Percentiles rank a stretch among this genome's conserved stretches.
Conservation (phyloP, 2,888 invertebrate genomes). For the Pocota personata region DNA sequence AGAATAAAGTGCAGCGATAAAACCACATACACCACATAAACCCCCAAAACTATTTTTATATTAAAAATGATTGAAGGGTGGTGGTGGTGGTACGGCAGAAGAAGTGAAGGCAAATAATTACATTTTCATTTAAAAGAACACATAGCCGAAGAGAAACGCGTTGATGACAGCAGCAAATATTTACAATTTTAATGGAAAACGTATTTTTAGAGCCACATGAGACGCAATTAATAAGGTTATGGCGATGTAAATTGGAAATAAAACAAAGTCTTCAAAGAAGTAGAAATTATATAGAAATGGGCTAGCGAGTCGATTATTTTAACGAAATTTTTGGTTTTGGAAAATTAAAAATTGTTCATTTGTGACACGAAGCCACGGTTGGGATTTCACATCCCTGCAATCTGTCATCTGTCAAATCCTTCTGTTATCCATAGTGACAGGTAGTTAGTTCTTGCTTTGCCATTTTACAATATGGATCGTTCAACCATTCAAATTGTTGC, state of each 20-base stretch:
- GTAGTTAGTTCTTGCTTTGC: too few relatives aligned
- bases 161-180: constrained; percentile 39
- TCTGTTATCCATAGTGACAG: too few relatives aligned
- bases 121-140: constrained; percentile 16
- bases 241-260: not conserved
- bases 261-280: too few relatives aligned
- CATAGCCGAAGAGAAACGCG: not conserved
- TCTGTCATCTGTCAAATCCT: too few relatives aligned
- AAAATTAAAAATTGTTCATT: too few relatives aligned
- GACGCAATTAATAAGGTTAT: constrained; percentile 13
- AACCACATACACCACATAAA: constrained; percentile 5
- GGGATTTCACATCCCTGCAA: too few relatives aligned
- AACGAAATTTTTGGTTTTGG: too few relatives aligned
- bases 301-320: too few relatives aligned
- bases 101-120: constrained; percentile 40
- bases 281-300: too few relatives aligned
- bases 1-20: not conserved
- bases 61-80: constrained; percentile 2
- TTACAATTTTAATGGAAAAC: constrained; percentile 54
- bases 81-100: not conserved
- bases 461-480: too few relatives aligned
- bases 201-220: constrained; percentile 41
- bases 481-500: too few relatives aligned
- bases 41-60: constrained; percentile 45
- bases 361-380: too few relatives aligned